Evolutionary conservation across 2,113 vertebrate genomes (phyloP), one percentile per base, ranked within the genome.

Genomic region (Gallinago undulata): DNA sequence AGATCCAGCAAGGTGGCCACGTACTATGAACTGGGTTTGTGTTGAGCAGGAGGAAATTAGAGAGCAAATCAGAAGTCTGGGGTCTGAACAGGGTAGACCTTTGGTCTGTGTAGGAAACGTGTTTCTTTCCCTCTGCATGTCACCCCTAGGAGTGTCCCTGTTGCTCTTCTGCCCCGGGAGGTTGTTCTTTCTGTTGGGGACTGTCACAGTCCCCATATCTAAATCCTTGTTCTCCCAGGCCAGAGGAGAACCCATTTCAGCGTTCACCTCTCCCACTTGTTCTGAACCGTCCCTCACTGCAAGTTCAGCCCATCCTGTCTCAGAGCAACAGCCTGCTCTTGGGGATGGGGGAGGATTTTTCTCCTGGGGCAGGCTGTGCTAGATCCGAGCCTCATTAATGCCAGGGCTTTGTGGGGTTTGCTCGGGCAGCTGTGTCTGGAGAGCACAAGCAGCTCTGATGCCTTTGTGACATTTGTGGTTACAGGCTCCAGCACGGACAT

Each of bases 401-500:
- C 15, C 73, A 30, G 55, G 67, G 19, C 5, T 83, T 48, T n/a
- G 27, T 27, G 50, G 35, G 23, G 14, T 53, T 37, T 41, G 63
- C 76, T 30, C 10, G 9, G 51, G 53, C 30, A 21, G 33, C 59
- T 43, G 19, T 3, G 30, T 60, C 56, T 66, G 85, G 76, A 35
- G 66, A 56, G 50, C 72, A 7, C 0, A 1, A 4, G 11, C 22
- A 7, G 50, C 80, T 68, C 45, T 21, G n/a, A 6, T 5, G 53
- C 56, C 75, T 90, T 4, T 1, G 7, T 22, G 48, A 1, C 28
- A 39, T 37, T 53, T 87, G 28, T 95, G 94, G 23, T 97, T 97
- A 13, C 94, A 99, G 99, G 99, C 76, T 99, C 99, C 39, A 99
- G 99, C 97, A 99, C 99, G 0, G 99, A 99, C 11, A 98, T 99